Percentiles rank a stretch among this genome's conserved stretches.
Evolutionary conservation across 2,797 vertebrate genomes (phyloP).

Genomic region (Lacerta bilineata): DNA sequence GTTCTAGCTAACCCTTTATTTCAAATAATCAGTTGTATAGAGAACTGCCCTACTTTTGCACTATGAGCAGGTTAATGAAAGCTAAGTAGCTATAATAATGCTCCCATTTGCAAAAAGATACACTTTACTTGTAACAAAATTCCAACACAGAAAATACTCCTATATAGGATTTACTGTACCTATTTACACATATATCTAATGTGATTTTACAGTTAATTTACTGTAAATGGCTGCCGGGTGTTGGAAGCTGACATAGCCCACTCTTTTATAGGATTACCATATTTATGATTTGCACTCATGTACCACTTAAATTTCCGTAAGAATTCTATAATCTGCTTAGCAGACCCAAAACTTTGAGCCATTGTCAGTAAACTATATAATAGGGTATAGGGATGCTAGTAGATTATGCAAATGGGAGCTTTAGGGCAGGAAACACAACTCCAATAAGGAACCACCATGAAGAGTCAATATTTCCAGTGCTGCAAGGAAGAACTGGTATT

Average conservation of each 20-base stretch:
- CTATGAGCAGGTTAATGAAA: not conserved
- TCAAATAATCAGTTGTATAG: not conserved
- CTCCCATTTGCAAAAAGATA: not conserved
- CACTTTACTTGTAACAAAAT: not conserved
- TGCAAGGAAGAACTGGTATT: slow-evolving; percentile 16
- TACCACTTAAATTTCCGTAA: not conserved
- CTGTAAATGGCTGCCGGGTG: not conserved
- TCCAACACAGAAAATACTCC: not conserved
- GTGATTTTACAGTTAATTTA: not conserved
- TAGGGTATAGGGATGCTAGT: not conserved
- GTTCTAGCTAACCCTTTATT: not conserved
- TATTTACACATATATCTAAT: not conserved
- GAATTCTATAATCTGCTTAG: not conserved
- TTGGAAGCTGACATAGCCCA: not conserved
- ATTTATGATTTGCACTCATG: not conserved
- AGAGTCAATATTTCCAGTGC: not conserved
- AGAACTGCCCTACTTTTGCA: not conserved
- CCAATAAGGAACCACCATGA: not conserved
- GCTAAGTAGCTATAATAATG: not conserved
- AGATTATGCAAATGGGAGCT: not conserved
- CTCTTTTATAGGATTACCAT: not conserved
- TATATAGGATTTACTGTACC: not conserved
- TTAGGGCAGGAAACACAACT: not conserved
- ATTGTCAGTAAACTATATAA: not conserved
- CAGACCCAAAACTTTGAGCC: not conserved